phyloP scores from a whole-genome alignment of 2,888 invertebrate species.

The Sacculina carcini region DNA sequence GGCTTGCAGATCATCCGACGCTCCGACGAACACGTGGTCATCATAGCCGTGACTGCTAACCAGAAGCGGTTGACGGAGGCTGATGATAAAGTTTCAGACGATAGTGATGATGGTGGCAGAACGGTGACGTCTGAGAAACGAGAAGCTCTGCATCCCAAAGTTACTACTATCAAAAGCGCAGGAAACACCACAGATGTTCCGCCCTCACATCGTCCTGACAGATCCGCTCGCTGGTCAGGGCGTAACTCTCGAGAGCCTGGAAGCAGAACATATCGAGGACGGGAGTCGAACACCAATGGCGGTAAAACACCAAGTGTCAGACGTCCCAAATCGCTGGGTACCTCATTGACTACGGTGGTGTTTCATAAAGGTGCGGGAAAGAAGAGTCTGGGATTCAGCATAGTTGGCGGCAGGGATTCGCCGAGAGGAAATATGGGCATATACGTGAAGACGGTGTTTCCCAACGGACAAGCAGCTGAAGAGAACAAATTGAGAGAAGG shows the following conservation, averaged over 20 bases:
- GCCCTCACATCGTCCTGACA: background rate
- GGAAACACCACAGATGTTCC: no score
- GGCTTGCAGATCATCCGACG: background rate
- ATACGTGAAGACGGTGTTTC: conserved; percentile 64
- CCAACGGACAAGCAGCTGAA: conserved; percentile 59
- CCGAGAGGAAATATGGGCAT: conserved; percentile 63
- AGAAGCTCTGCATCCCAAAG: conserved; percentile 7
- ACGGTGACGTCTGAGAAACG: conserved; percentile 8
- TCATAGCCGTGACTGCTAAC: background rate
- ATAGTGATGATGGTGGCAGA: background rate
- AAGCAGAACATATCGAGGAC: conserved; percentile 9
- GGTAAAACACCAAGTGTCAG: no score
- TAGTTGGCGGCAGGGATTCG: conserved; percentile 66
- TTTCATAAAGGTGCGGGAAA: conserved; percentile 59
- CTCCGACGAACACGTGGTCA: background rate
- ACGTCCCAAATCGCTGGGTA: conserved; percentile 18
- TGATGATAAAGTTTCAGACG: background rate
- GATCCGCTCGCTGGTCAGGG: background rate
- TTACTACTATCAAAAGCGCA: no score
- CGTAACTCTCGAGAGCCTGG: background rate
- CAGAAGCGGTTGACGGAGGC: background rate
- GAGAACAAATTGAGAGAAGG: conserved; percentile 59
- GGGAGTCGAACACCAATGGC: no score
- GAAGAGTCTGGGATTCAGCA: conserved; percentile 66
- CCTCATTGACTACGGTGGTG: conserved; percentile 25